Percentiles rank a stretch among this genome's conserved stretches.
phyloP scores from a whole-genome alignment of 1,140 invertebrate species.

The Drosophila kepulauana region DNA sequence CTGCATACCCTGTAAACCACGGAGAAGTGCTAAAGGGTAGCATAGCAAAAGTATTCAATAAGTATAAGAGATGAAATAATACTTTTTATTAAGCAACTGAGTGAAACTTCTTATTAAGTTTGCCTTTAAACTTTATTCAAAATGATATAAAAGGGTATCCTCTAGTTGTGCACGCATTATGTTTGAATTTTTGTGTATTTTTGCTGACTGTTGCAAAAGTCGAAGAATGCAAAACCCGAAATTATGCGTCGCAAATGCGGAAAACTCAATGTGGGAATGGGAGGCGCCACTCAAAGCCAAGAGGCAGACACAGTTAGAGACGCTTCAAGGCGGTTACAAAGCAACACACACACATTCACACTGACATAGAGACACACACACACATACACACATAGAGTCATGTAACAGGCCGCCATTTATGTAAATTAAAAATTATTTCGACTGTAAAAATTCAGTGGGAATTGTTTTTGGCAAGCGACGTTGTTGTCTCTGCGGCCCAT shows the following conservation, averaged over 20 bases:
- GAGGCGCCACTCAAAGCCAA: constrained; percentile 31
- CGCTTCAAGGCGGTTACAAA: constrained; percentile 40
- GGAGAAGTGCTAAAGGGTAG: not conserved
- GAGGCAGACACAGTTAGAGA: constrained; percentile 27
- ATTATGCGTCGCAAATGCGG: constrained; percentile 62
- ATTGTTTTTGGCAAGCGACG: constrained; percentile 76
- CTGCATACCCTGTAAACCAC: not conserved
- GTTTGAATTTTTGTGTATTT: not conserved
- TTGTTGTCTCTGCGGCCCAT: constrained; percentile 40
- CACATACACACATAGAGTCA: constrained; percentile 4
- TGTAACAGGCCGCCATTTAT: constrained; percentile 69
- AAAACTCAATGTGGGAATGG: constrained; percentile 33
- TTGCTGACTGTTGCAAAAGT: constrained; percentile 36
- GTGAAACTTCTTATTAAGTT: too few relatives aligned
- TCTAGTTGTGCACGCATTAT: constrained; percentile 2
- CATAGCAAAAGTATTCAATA: not conserved
- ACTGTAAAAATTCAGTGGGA: constrained; percentile 76
- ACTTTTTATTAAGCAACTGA: too few relatives aligned
- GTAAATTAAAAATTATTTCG: constrained; percentile 82
- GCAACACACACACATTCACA: constrained; percentile 29
- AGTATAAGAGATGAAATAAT: too few relatives aligned
- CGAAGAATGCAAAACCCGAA: constrained; percentile 45
- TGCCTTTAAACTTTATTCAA: too few relatives aligned
- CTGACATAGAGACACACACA: not conserved
- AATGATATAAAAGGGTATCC: constrained; percentile 5